Evolutionary conservation across 2,888 invertebrate genomes (phyloP).

Genomic region (Apamea sordens): DNA sequence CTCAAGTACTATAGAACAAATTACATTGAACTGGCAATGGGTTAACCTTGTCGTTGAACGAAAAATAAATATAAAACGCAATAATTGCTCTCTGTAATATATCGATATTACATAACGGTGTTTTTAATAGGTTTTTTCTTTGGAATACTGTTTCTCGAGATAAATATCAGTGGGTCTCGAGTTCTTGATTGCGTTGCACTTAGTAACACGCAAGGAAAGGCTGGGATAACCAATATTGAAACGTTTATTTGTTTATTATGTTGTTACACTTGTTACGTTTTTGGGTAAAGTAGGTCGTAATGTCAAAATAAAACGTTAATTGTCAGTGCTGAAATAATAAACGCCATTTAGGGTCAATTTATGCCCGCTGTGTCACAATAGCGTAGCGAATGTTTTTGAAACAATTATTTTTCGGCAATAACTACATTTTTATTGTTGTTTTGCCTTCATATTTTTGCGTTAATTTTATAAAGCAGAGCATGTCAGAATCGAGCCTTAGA

Average conservation of each 20-base stretch:
- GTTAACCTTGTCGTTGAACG: conserved; percentile 67
- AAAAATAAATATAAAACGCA: conserved; percentile 62
- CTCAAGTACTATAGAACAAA: conserved; percentile 57
- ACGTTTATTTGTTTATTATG: conserved; percentile 45
- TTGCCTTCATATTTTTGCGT: neutral
- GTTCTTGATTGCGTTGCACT: conserved; percentile 49
- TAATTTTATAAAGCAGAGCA: neutral
- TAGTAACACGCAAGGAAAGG: conserved; percentile 50
- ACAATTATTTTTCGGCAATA: conserved; percentile 1
- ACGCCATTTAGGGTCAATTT: conserved; percentile 27
- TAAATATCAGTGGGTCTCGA: conserved; percentile 50
- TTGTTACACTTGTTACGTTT: conserved; percentile 46
- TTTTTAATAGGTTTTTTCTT: conserved; percentile 60
- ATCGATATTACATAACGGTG: conserved; percentile 72
- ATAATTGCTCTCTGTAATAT: conserved; percentile 67
- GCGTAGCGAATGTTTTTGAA: conserved; percentile 9
- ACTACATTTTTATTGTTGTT: neutral
- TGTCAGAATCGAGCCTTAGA: neutral
- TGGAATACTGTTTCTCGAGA: conserved; percentile 52
- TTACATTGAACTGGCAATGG: conserved; percentile 62
- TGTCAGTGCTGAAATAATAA: conserved; percentile 31
- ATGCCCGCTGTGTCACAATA: neutral
- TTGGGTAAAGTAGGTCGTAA: conserved; percentile 41
- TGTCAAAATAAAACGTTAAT: conserved; percentile 47
- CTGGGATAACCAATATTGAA: conserved; percentile 46